Percentiles rank a stretch among this genome's conserved stretches.
Conservation (phyloP, 2,797 vertebrate species). For the Sylvilagus floridanus region DNA sequence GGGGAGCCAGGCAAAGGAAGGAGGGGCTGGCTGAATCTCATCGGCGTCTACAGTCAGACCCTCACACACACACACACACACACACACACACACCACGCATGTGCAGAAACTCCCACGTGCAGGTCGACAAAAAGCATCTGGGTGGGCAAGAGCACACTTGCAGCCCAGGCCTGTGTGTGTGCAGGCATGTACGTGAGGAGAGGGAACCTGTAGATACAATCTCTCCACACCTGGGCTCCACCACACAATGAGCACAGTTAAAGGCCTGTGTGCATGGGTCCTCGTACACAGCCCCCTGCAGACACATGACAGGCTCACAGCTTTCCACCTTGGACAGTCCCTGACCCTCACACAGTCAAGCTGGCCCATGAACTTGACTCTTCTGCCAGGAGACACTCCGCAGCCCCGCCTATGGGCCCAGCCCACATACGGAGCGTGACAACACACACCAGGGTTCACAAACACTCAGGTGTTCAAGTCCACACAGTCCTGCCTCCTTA, state of each 20-base stretch:
- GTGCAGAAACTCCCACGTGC: not conserved
- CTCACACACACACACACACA: conserved; percentile 70
- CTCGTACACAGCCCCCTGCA: not conserved
- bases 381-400: not conserved
- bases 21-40: conserved; percentile 36
- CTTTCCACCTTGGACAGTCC: not conserved
- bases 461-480: not conserved
- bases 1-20: conserved; percentile 16
- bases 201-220: conserved; percentile 17
- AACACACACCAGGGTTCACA: not conserved
- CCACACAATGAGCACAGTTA: not conserved
- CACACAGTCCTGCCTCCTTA: not conserved
- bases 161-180: conserved; percentile 33
- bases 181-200: not conserved
- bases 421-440: not conserved
- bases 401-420: not conserved
- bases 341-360: not conserved
- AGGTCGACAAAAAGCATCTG: not conserved
- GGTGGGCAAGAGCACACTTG: conserved; percentile 17
- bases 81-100: conserved; percentile 49
- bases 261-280: not conserved
- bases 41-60: conserved; percentile 28
- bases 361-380: not conserved
- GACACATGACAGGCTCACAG: not conserved
- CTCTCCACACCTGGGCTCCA: conserved; percentile 34